Percentiles rank a stretch among this genome's conserved stretches.
Conservation (phyloP, 2,797 vertebrate genomes). For the Rhinichthys osculus region DNA sequence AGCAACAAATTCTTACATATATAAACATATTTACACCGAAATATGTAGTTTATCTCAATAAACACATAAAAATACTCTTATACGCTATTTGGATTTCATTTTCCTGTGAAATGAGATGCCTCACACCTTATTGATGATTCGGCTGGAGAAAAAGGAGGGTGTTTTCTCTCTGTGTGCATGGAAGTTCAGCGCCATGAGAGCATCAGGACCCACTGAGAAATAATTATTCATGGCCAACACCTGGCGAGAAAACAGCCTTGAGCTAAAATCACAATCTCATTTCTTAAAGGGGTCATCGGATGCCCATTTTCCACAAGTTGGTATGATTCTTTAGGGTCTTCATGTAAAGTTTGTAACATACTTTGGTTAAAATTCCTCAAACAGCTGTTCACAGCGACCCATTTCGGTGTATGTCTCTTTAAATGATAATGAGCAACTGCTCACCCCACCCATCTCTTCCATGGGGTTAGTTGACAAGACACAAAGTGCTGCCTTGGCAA, state of each 20-base stretch:
- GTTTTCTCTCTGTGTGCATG: slow-evolving; percentile 95
- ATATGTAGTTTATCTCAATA: not conserved
- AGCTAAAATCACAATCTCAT: not conserved
- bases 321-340: too few species aligned
- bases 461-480: too few species aligned
- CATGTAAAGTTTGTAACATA: too few species aligned
- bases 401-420: too few species aligned
- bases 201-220: slow-evolving; percentile 96
- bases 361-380: too few species aligned
- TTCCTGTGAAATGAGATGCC: not conserved
- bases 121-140: slow-evolving; percentile 96
- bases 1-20: not conserved
- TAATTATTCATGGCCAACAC: slow-evolving; percentile 99
- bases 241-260: slow-evolving; percentile 69
- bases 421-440: too few species aligned
- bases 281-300: too few species aligned
- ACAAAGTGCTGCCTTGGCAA: too few species aligned
- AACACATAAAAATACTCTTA: not conserved
- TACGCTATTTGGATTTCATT: not conserved
- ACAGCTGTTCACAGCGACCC: too few species aligned
- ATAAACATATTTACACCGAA: not conserved
- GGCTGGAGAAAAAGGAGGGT: slow-evolving; percentile 96
- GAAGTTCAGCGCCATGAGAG: slow-evolving; percentile 98
- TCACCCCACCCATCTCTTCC: too few species aligned
- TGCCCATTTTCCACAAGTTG: too few species aligned